Evolutionary conservation across 2,113 vertebrate genomes (phyloP), one percentile per base, ranked within the genome.

Genomic region (Carassius carassius): DNA sequence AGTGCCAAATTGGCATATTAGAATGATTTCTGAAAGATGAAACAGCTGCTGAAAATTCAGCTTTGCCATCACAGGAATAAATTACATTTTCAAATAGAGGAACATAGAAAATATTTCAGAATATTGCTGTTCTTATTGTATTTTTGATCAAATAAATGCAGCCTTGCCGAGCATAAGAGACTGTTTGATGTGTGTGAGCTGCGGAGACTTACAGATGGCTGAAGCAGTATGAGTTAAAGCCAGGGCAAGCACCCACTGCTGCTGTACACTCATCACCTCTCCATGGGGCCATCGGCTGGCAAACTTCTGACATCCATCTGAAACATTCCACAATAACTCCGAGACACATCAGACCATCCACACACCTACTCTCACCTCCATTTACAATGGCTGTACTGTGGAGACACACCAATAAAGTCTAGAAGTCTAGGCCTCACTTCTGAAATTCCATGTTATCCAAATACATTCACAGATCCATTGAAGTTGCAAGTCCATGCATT

Each of bases 181-280:
- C 11, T 73, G n/a, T 47, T 23, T 44, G 12, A 73, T 23, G 70
- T 23, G 35, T 37, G 35, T 80, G 49, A 78, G 54, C 8, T 63
- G 74, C 78, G 29, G 35, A 69, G 73, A 75, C 19, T 29, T 62
- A 56, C 82, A 88, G 79, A 77, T 82, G 76, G 72, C 47, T 73
- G 29, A 47, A 35, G n/a, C 47, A 41, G 81, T 58, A 86, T 51
- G 44, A 41, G 9, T 47, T 87, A 77, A 83, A 65, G 23, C 49
- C 51, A 58, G 81, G 62, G 85, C 87, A 88, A 87, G 86, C 85
- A 88, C 88, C 86, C 84, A 89, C 69, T 44, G 58, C 65, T 63
- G 62, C 78, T 86, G 60, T 70, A 62, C n/a, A n/a, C 80, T 81
- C 84, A 67, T 84, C 84, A n/a, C 37, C 58, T 72, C 82, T 67